These are phyloP conservation scores for Benitochromis conjunctus DNA, from an alignment of 2,113 vertebrate species.

Conservation along the genomic window DNA sequence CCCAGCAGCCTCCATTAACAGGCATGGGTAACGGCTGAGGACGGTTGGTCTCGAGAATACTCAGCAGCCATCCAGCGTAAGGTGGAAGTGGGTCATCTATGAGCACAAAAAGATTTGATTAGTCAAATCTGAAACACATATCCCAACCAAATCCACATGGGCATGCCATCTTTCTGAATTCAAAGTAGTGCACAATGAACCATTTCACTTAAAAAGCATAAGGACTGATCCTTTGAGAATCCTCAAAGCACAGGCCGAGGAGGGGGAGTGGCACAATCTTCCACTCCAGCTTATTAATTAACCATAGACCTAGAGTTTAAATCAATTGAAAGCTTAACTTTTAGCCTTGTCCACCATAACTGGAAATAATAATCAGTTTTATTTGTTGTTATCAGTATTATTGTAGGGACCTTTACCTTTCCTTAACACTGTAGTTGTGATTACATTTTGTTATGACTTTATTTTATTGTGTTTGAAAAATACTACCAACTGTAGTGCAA, in stretches of 20 bases:
- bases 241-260: background rate
- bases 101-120: background rate
- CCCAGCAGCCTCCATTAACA: constrained; percentile 94
- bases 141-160: background rate
- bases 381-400: background rate
- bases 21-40: constrained; percentile 96
- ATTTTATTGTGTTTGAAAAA: background rate
- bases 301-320: background rate
- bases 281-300: background rate
- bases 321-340: background rate
- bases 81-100: constrained; percentile 91
- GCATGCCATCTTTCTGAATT: fast-evolving
- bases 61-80: constrained; percentile 90
- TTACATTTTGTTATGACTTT: fast-evolving
- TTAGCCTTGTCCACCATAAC: background rate
- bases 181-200: background rate
- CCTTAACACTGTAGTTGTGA: background rate
- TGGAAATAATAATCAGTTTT: background rate
- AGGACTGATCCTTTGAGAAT: background rate
- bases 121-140: background rate
- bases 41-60: constrained; percentile 88
- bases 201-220: background rate
- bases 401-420: background rate
- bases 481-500: background rate
- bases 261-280: background rate